Conservation (phyloP, 2,888 invertebrate genomes). For the Caenorhabditis plicata region DNA sequence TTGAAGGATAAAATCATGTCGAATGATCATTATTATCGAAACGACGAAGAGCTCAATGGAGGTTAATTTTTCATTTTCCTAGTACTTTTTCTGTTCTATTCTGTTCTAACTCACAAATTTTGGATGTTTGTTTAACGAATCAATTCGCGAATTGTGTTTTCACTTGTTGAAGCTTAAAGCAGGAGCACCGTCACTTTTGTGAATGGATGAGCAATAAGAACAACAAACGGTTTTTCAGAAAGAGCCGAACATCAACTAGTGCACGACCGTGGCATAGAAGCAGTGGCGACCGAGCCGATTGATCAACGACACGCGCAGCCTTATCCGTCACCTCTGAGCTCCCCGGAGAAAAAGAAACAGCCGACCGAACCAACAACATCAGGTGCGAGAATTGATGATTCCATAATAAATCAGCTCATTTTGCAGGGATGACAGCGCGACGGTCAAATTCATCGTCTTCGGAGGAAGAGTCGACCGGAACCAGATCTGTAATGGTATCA, state of each 20-base stretch:
- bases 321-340: slow-evolving; percentile 26
- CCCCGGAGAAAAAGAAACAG: slow-evolving; percentile 19
- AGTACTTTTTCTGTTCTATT: neutral
- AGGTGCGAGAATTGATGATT: no score
- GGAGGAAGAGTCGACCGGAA: slow-evolving; percentile 24
- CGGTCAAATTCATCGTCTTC: slow-evolving; percentile 19
- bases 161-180: neutral
- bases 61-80: slow-evolving; percentile 3
- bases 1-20: neutral
- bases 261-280: no score
- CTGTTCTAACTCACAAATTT: neutral
- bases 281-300: no score
- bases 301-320: slow-evolving; percentile 32
- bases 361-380: no score
- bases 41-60: slow-evolving; percentile 25
- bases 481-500: slow-evolving; percentile 39
- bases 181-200: slow-evolving; percentile 19
- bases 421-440: slow-evolving; percentile 21
- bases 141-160: neutral
- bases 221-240: slow-evolving; percentile 10
- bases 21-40: slow-evolving; percentile 20
- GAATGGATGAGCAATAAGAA: slow-evolving; percentile 30
- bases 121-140: neutral
- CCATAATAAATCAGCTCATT: no score
- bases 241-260: slow-evolving; percentile 3